A percentile compares a stretch with the other conserved stretches of the same genome.
Conservation (phyloP, 2,888 invertebrate genomes). For the Cataglyphis cursor region DNA sequence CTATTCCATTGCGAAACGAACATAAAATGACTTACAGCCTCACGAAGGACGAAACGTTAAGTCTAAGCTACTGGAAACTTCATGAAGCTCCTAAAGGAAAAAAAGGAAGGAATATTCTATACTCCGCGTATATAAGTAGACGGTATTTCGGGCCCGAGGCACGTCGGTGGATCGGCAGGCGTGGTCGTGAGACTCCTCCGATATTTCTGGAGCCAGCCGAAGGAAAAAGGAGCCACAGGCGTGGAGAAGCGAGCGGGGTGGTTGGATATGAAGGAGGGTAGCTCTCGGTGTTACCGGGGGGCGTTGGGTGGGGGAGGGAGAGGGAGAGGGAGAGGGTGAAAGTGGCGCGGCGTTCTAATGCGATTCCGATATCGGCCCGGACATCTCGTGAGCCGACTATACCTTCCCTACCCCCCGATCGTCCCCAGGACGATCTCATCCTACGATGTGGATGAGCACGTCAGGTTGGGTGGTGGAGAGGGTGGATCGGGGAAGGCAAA, state of each 20-base stretch:
- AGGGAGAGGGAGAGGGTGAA: slow-evolving; percentile 61
- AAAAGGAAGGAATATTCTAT: slow-evolving; percentile 51
- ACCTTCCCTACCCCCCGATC: slow-evolving; percentile 62
- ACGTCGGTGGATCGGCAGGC: slow-evolving; percentile 66
- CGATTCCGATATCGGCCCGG: slow-evolving; percentile 83
- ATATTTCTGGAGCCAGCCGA: slow-evolving; percentile 66
- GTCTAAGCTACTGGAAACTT: slow-evolving; percentile 45
- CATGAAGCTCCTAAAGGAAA: slow-evolving; percentile 34
- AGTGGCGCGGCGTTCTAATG: slow-evolving; percentile 81
- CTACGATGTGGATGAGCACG: slow-evolving; percentile 62
- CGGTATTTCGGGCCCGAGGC: slow-evolving; percentile 54
- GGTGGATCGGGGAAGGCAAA: slow-evolving; percentile 69
- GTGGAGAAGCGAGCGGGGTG: slow-evolving; percentile 51
- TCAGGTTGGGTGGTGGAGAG: slow-evolving; percentile 54
- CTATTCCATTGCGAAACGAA: neutral
- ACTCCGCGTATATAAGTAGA: slow-evolving; percentile 48
- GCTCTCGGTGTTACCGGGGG: slow-evolving; percentile 70
- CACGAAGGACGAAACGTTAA: slow-evolving; percentile 37
- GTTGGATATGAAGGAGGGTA: slow-evolving; percentile 56
- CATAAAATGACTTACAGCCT: slow-evolving; percentile 35
- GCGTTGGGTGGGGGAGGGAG: neutral
- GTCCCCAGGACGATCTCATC: slow-evolving; percentile 58
- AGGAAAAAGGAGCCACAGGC: slow-evolving; percentile 60
- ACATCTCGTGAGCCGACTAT: slow-evolving; percentile 79
- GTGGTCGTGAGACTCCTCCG: slow-evolving; percentile 70